phyloP scores from a whole-genome alignment of 2,888 invertebrate genomes.

The Conops quadrifasciatus region DNA sequence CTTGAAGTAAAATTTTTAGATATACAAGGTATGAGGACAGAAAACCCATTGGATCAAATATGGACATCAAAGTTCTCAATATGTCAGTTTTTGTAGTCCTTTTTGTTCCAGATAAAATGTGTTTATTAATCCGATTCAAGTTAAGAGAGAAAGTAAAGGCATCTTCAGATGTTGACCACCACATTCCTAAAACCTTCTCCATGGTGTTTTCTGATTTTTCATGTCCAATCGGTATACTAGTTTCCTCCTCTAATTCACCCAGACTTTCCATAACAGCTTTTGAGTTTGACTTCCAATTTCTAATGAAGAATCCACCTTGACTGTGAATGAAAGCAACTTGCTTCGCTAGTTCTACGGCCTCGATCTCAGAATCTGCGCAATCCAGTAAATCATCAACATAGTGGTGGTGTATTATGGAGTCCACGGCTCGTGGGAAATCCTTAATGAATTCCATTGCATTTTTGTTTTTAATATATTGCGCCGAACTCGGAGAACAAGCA shows the following conservation, averaged over 20 bases:
- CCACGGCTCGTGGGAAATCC: conserved; percentile 7
- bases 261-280: neutral
- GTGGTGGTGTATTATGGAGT: conserved; percentile 3
- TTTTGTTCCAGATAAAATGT: neutral
- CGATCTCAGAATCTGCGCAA: no score
- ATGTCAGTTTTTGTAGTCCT: neutral
- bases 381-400: no score
- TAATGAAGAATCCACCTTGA: neutral
- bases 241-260: neutral
- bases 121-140: neutral
- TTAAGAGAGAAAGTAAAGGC: neutral
- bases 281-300: neutral
- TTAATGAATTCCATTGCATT: neutral
- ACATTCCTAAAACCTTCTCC: no score
- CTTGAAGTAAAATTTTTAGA: no score
- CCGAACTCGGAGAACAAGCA: neutral
- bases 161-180: no score
- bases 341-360: neutral
- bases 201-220: no score
- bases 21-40: no score
- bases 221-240: neutral
- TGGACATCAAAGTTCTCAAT: no score
- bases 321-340: neutral
- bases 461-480: conserved; percentile 1
- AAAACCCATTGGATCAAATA: no score